Conservation (phyloP, 2,888 invertebrate species). For the Oxycera nigricornis region DNA sequence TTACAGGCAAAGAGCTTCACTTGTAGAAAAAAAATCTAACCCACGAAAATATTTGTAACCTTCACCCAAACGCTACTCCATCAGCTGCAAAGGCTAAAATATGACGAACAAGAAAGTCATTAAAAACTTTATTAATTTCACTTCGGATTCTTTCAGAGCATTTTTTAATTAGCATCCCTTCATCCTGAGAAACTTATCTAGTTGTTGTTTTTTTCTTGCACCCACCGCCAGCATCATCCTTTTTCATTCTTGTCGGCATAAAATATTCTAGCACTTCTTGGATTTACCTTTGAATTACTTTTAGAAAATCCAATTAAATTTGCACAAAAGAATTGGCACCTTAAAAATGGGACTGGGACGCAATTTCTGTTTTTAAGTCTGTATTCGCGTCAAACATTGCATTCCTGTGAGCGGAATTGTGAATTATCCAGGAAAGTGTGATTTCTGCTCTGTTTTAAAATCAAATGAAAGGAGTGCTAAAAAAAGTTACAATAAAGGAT, state of each 20-base stretch:
- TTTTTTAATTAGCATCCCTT: background rate
- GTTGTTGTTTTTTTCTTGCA: background rate
- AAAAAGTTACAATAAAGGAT: no score
- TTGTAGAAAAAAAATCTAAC: background rate
- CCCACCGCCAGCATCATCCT: background rate
- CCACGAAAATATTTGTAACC: background rate
- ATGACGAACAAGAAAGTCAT: background rate
- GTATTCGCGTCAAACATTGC: no score
- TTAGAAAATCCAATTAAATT: background rate
- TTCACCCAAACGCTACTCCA: background rate
- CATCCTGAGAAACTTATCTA: background rate
- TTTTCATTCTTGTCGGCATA: background rate
- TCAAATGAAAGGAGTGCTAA: no score
- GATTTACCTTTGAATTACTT: background rate
- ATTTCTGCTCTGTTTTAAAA: no score
- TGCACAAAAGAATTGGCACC: background rate
- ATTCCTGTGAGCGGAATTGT: no score
- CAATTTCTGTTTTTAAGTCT: no score
- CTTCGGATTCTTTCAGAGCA: background rate
- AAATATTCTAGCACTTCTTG: background rate
- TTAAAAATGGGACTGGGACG: background rate
- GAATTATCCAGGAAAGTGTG: no score
- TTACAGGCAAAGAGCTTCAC: background rate
- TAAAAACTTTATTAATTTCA: conserved; percentile 25
- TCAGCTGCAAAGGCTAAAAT: background rate